Base-by-base conservation (phyloP, 2,888 invertebrate genomes). In the Cantharis lateralis region DNA sequence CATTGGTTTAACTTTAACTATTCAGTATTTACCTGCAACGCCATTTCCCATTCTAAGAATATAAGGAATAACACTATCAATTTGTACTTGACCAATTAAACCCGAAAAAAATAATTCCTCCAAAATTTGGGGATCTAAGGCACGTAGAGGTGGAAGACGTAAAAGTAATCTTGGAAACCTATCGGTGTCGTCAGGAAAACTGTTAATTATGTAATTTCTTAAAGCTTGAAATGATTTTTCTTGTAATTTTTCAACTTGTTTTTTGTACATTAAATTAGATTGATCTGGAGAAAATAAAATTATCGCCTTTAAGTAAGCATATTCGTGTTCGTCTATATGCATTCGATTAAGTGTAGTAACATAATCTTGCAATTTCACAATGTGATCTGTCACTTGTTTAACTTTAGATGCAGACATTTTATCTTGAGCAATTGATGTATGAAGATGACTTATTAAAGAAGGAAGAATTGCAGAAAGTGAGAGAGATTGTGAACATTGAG, bases 71-170 rank as follows among this genome's bases (percentile, higher is more conserved):
- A 98, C 95, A 85, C 95, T 96, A 86, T 98, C 97, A 78, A 99
- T 97, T 89, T 97, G 96, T 83, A 98, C 95, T 87, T 95, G 95
- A 5, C 97, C 98, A 69, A 97, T 93, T 79, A 98, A 92, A 71
- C 95, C 96, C 3, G 96, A 94, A 86, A 98, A 98, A 90, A 98
- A 98, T 73, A 98, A 91, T 85, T 98, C 97, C 88, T 98, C 98
- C 72, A 98, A 90, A 78, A 95, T 91, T 13, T 93, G 89, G 1
- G 95, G 93, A 75, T 94, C 92, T 86, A 95, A 93, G 81, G 93
- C 92, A 81, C 94, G 90, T 20, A 95, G 88, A 5, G 93, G 93
- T 0, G 95, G 92, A 77, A 97, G 90, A 86, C 93, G 92, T 68
- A 95, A 88, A 18, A 95, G 88, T 62, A 95, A 89, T 88, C 85